Evolutionary conservation across 1,140 invertebrate species (phyloP).

Genomic region (Philopotamus ludificatus): DNA sequence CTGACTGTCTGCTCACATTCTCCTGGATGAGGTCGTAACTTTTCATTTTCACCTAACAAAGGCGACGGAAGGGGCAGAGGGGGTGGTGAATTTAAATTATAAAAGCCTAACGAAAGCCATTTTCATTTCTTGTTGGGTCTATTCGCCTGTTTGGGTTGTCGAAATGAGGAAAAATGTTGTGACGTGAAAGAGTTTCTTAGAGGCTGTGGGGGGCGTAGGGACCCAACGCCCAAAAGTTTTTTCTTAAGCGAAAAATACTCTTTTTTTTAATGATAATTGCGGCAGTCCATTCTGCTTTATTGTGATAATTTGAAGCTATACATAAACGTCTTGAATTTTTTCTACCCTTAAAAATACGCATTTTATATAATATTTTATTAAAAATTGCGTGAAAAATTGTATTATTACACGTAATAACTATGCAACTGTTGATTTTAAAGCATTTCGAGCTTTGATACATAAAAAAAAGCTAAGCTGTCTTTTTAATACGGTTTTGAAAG

Average conservation of each 20-base stretch:
- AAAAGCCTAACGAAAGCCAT: conserved; percentile 3
- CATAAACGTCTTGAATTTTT: too few relatives aligned
- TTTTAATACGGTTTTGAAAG: too few relatives aligned
- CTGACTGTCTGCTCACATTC: conserved; percentile 21
- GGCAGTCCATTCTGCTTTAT: background rate
- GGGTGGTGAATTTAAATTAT: background rate
- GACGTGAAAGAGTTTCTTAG: background rate
- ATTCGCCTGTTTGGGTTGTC: too few relatives aligned
- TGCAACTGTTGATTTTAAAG: too few relatives aligned
- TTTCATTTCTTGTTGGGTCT: background rate
- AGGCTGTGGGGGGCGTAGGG: background rate
- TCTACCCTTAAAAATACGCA: too few relatives aligned
- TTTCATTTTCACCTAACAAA: conserved; percentile 8
- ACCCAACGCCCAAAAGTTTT: background rate
- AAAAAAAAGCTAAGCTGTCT: too few relatives aligned
- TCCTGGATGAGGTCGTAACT: conserved; percentile 13
- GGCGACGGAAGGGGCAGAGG: too few relatives aligned
- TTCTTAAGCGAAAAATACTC: too few relatives aligned
- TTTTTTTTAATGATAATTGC: background rate
- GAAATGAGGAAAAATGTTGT: background rate
- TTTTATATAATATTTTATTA: too few relatives aligned
- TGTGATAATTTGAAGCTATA: background rate
- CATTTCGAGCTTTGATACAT: too few relatives aligned
- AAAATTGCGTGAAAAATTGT: too few relatives aligned
- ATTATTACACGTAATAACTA: too few relatives aligned